phyloP scores from a whole-genome alignment of 2,888 invertebrate species.

The Balanococcus diminutus region DNA sequence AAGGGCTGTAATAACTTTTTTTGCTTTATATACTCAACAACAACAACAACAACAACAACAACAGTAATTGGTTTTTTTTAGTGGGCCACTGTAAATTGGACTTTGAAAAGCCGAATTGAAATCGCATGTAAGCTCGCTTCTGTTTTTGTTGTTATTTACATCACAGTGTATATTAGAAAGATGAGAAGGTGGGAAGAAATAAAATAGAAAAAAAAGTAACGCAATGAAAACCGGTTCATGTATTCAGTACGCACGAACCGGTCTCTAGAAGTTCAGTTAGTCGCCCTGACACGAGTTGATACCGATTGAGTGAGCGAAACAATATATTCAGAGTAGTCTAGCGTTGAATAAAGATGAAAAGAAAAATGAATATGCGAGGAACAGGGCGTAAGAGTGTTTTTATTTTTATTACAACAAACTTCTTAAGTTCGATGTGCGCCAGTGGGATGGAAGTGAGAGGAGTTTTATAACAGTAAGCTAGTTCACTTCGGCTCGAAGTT shows the following conservation, averaged over 20 bases:
- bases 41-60: too few species aligned
- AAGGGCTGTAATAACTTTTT: neutral
- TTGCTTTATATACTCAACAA: neutral
- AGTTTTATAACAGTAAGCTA: slow-evolving; percentile 25
- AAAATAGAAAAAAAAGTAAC: slow-evolving; percentile 26
- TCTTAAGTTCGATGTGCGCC: slow-evolving; percentile 49
- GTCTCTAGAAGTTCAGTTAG: slow-evolving; percentile 46
- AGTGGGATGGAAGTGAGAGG: slow-evolving; percentile 17
- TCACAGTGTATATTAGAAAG: neutral
- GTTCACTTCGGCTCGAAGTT: slow-evolving; percentile 5
- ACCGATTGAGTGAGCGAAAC: slow-evolving; percentile 43
- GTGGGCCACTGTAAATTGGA: neutral
- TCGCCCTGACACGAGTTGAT: slow-evolving; percentile 49
- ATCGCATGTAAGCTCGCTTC: slow-evolving; percentile 26
- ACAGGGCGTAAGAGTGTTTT: slow-evolving; percentile 46
- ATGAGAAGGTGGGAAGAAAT: slow-evolving; percentile 4
- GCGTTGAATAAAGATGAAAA: slow-evolving; percentile 44
- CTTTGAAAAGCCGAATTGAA: neutral
- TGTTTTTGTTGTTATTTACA: slow-evolving; percentile 46
- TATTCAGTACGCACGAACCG: slow-evolving; percentile 46
- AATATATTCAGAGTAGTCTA: neutral
- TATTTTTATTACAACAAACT: slow-evolving; percentile 53
- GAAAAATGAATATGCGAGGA: slow-evolving; percentile 31
- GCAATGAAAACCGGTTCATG: slow-evolving; percentile 43
- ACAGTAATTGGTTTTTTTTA: neutral